Evolutionary conservation across 2,113 vertebrate species (phyloP).

Genomic region (Herpetotheres cachinnans): DNA sequence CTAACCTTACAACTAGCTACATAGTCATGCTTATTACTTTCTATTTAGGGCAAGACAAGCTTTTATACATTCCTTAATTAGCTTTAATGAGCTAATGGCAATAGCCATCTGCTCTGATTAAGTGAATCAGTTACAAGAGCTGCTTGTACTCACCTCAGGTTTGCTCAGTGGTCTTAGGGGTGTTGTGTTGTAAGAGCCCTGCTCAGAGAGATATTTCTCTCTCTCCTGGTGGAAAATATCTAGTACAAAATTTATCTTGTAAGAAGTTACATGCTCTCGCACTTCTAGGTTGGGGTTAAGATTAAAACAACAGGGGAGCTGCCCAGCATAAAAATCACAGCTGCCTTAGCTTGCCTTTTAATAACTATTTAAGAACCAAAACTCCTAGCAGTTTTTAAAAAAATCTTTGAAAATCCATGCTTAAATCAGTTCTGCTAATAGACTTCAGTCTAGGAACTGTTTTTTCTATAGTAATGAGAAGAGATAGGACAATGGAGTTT

Average conservation of each 20-base stretch:
- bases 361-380: background rate
- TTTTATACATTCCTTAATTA: conserved; percentile 6
- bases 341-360: background rate
- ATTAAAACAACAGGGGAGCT: background rate
- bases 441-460: background rate
- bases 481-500: background rate
- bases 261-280: fast-evolving
- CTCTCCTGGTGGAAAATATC: background rate
- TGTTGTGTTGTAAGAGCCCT: background rate
- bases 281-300: background rate
- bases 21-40: background rate
- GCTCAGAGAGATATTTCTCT: background rate
- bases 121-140: background rate
- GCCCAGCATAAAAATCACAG: background rate
- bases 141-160: background rate
- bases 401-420: background rate
- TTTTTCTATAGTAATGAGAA: background rate
- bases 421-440: background rate
- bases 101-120: conserved; percentile 28
- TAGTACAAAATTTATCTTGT: background rate
- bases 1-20: background rate
- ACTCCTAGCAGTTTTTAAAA: background rate
- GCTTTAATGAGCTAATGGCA: conserved; percentile 16
- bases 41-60: background rate
- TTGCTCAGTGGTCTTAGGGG: background rate